Evolutionary conservation across 2,888 invertebrate genomes (phyloP).

Genomic region (Penaeus monodon): DNA sequence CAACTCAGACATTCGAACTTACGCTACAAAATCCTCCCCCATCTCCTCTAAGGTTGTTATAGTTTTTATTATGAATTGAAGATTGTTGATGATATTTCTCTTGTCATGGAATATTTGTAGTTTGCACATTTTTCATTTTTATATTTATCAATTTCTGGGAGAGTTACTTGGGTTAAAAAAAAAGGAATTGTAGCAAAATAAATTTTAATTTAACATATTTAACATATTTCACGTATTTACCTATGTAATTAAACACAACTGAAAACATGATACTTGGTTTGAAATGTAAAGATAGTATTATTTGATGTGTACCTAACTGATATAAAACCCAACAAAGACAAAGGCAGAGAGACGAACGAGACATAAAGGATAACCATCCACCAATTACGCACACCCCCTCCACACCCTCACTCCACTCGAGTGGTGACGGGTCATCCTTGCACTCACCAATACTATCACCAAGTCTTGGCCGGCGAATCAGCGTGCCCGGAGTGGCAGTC

Average conservation of each 20-base stretch:
- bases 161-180: too few species aligned
- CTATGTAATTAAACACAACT: too few species aligned
- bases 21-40: slow-evolving; percentile 50
- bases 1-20: slow-evolving; percentile 51
- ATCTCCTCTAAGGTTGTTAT: slow-evolving; percentile 24
- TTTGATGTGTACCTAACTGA: too few species aligned
- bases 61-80: not conserved
- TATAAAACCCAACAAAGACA: not conserved
- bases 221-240: too few species aligned
- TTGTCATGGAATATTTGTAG: too few species aligned
- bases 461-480: slow-evolving; percentile 46
- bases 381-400: slow-evolving; percentile 32
- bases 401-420: slow-evolving; percentile 26
- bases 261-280: too few species aligned
- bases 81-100: too few species aligned
- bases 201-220: too few species aligned
- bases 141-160: too few species aligned
- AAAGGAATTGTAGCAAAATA: too few species aligned
- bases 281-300: too few species aligned
- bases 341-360: slow-evolving; percentile 13
- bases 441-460: slow-evolving; percentile 52
- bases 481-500: slow-evolving; percentile 41
- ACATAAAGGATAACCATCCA: slow-evolving; percentile 17
- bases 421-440: slow-evolving; percentile 22
- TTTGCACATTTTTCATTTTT: too few species aligned